phyloP scores from a whole-genome alignment of 2,888 invertebrate genomes.

The Lycophotia porphyrea region DNA sequence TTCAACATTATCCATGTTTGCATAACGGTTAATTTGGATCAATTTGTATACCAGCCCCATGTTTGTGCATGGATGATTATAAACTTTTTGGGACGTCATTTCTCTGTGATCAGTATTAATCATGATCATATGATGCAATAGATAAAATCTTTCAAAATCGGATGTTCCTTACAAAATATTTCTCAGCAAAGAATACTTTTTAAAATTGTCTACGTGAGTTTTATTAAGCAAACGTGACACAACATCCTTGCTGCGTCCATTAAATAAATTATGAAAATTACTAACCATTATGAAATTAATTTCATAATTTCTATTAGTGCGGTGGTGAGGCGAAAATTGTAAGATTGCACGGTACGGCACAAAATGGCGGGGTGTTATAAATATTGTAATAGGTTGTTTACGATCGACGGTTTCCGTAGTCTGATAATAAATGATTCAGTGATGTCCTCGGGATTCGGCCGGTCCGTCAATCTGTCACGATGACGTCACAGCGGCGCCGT shows the following conservation, averaged over 20 bases:
- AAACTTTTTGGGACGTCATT: conserved; percentile 36
- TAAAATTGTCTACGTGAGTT: conserved; percentile 56
- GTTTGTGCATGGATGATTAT: conserved; percentile 56
- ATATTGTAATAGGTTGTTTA: conserved; percentile 65
- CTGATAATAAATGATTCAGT: conserved; percentile 76
- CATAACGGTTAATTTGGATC: conserved; percentile 78
- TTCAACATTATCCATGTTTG: conserved; percentile 70
- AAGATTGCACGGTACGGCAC: conserved; percentile 55
- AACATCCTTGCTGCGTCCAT: conserved; percentile 56
- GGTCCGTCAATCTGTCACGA: conserved; percentile 53
- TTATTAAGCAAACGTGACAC: conserved; percentile 55
- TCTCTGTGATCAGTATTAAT: background rate
- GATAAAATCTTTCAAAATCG: conserved; percentile 12
- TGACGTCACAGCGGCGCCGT: conserved; percentile 65
- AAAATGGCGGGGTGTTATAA: conserved; percentile 50
- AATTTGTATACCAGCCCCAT: conserved; percentile 71
- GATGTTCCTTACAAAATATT: conserved; percentile 36
- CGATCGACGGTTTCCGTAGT: conserved; percentile 62
- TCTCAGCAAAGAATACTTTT: conserved; percentile 41
- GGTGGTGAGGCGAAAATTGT: conserved; percentile 57
- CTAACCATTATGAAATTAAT: conserved; percentile 59
- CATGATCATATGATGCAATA: background rate
- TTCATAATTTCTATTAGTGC: conserved; percentile 55
- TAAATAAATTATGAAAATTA: conserved; percentile 61
- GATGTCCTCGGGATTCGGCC: conserved; percentile 43